Conservation (phyloP, 2,113 vertebrate genomes). For the Catagonus wagneri region DNA sequence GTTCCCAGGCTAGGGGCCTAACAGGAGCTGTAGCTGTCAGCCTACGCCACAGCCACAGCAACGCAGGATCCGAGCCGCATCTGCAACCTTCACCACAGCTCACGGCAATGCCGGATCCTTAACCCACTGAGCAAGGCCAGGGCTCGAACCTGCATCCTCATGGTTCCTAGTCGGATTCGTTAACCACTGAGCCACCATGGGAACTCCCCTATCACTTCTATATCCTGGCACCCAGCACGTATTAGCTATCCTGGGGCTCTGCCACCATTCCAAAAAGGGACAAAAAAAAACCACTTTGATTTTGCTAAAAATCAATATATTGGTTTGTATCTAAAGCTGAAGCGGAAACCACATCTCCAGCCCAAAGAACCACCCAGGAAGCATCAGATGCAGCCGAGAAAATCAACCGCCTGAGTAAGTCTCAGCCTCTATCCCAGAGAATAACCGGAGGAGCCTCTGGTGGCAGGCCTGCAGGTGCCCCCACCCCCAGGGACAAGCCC, state of each 20-base stretch:
- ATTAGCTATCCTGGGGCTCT: background rate
- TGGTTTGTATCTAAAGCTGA: background rate
- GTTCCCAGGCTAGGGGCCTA: too few species aligned
- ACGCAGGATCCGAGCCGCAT: too few species aligned
- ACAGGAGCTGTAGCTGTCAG: too few species aligned
- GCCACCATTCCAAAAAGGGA: background rate
- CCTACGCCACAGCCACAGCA: too few species aligned
- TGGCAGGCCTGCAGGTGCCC: background rate
- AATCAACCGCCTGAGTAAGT: background rate
- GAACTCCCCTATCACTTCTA: background rate
- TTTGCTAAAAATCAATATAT: conserved; percentile 37
- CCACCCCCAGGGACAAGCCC: background rate
- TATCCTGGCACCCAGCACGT: background rate
- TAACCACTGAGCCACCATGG: too few species aligned
- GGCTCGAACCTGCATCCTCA: too few species aligned
- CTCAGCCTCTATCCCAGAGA: background rate
- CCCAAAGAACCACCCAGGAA: background rate
- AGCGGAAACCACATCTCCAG: rapidly evolving
- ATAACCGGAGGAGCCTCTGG: background rate
- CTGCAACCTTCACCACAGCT: too few species aligned
- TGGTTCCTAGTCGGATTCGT: too few species aligned
- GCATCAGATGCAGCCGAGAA: rapidly evolving
- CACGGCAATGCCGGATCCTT: too few species aligned
- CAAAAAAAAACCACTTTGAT: background rate
- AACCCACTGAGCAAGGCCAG: too few species aligned